These are phyloP conservation scores for Lates japonicus DNA, from an alignment of 2,797 vertebrate genomes.

Conservation along the genomic window DNA sequence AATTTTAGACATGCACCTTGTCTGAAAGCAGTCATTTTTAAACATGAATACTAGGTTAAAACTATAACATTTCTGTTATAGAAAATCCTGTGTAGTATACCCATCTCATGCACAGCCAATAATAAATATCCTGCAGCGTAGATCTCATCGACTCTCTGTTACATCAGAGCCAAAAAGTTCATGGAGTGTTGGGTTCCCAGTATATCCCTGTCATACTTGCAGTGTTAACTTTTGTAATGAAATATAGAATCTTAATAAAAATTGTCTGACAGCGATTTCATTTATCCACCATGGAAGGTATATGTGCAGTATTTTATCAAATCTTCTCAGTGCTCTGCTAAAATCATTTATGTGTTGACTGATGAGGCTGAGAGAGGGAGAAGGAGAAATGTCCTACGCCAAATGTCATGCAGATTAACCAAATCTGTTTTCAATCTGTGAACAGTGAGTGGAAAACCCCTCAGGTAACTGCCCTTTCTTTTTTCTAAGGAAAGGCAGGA, in stretches of 20 bases:
- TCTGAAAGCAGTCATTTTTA: no score
- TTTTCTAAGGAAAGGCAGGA: not conserved
- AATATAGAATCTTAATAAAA: not conserved
- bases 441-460: constrained; percentile 39
- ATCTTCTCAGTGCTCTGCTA: not conserved
- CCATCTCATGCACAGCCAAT: not conserved
- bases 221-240: not conserved
- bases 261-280: not conserved
- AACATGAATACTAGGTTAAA: no score
- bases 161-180: not conserved
- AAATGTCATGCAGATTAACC: constrained; percentile 17
- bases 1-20: no score
- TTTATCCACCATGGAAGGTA: no score
- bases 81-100: no score
- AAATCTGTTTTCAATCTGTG: constrained; percentile 41
- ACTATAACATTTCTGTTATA: no score
- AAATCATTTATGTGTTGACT: not conserved
- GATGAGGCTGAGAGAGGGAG: not conserved
- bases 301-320: not conserved
- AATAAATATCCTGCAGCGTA: not conserved
- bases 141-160: not conserved
- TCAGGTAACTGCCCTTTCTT: constrained; percentile 6
- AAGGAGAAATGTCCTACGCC: not conserved
- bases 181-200: not conserved
- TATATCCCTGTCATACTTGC: not conserved